Conservation (phyloP, 2,888 invertebrate genomes). For the Macrosiphum euphorbiae region DNA sequence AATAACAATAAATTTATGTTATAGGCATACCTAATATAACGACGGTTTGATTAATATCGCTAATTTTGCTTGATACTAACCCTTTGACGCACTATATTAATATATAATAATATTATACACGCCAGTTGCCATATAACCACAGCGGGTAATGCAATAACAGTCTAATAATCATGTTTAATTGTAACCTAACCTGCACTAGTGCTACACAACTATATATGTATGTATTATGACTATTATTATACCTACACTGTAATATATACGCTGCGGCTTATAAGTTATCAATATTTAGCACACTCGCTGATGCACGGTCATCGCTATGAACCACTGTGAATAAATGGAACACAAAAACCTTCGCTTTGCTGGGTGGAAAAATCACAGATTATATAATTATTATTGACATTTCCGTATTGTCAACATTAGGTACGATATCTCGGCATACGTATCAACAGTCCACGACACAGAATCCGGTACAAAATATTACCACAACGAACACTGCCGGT, state of each 20-base stretch:
- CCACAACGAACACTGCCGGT: constrained; percentile 17
- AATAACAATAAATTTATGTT: background rate
- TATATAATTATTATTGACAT: constrained; percentile 45
- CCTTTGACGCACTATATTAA: background rate
- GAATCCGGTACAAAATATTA: constrained; percentile 37
- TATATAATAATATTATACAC: background rate
- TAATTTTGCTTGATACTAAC: background rate
- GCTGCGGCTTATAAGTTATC: constrained; percentile 29
- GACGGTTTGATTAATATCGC: background rate
- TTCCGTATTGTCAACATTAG: constrained; percentile 46
- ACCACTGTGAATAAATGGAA: constrained; percentile 15
- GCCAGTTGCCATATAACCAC: background rate
- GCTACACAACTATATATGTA: background rate
- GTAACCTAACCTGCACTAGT: background rate
- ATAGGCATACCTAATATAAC: background rate
- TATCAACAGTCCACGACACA: constrained; percentile 35
- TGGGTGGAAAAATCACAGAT: constrained; percentile 19
- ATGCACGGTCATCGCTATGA: background rate
- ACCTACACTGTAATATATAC: background rate
- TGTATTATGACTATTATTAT: background rate
- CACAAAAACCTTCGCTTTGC: constrained; percentile 45
- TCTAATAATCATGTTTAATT: background rate
- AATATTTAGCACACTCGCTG: background rate
- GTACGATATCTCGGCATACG: constrained; percentile 53
- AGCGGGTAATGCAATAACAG: background rate